These are phyloP conservation scores for Enteromius fasciolatus DNA, from an alignment of 2,797 vertebrate species.

Conservation along the genomic window DNA sequence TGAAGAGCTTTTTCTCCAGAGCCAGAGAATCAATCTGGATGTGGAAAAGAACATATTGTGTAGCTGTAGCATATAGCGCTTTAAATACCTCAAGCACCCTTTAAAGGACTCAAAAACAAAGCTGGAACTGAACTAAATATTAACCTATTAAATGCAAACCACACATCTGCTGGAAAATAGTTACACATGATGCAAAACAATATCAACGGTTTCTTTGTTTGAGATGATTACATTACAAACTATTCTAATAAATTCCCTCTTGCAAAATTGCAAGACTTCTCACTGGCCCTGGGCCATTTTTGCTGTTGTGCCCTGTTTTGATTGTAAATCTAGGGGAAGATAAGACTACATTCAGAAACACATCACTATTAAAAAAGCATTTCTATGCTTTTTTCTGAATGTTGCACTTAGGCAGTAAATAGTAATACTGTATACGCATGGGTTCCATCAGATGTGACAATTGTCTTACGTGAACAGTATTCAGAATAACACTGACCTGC, in stretches of 20 bases:
- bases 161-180: not conserved
- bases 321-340: not conserved
- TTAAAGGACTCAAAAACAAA: not conserved
- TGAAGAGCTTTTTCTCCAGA: slow-evolving; percentile 93
- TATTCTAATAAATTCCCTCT: not conserved
- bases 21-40: slow-evolving; percentile 90
- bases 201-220: not conserved
- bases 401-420: not conserved
- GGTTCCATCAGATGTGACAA: not conserved
- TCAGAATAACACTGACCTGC: slow-evolving; percentile 78
- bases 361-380: not conserved
- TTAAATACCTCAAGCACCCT: not conserved
- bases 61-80: not conserved
- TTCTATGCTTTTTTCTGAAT: not conserved
- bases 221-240: not conserved
- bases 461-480: not conserved
- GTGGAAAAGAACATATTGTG: not conserved
- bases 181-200: not conserved
- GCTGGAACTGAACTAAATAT: not conserved
- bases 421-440: not conserved
- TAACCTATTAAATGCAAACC: not conserved
- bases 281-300: not conserved
- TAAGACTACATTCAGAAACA: not conserved
- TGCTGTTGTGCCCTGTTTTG: not conserved
- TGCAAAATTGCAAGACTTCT: not conserved